Percentiles rank a stretch among this genome's conserved stretches.
Evolutionary conservation across 1,140 invertebrate species (phyloP).

Genomic region (Drosophila sp.): DNA sequence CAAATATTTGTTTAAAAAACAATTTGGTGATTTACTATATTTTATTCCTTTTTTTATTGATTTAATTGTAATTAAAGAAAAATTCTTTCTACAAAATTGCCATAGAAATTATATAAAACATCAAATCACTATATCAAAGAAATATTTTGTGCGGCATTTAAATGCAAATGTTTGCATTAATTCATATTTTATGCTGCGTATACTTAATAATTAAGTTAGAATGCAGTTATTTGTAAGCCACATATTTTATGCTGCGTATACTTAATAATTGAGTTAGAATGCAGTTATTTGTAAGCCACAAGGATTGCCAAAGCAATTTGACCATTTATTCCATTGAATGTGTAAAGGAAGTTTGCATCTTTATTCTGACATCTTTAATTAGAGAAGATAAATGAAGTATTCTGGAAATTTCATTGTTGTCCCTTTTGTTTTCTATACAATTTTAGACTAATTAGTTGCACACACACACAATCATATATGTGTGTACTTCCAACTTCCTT

Average conservation of each 20-base stretch:
- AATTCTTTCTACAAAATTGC: too few species aligned
- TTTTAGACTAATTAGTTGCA: slow-evolving; percentile 69
- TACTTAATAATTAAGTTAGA: neutral
- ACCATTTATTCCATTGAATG: neutral
- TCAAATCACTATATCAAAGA: too few species aligned
- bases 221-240: neutral
- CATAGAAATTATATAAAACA: too few species aligned
- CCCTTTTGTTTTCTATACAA: slow-evolving; percentile 47
- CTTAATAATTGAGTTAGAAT: neutral
- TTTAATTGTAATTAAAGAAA: too few species aligned
- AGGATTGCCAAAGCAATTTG: slow-evolving; percentile 1
- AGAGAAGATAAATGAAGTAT: slow-evolving; percentile 46
- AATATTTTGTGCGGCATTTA: too few species aligned
- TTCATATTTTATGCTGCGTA: neutral
- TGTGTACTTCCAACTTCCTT: neutral
- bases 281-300: neutral
- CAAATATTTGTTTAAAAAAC: too few species aligned
- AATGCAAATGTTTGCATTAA: too few species aligned
- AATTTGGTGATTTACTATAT: too few species aligned
- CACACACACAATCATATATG: slow-evolving; percentile 22
- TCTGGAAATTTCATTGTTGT: slow-evolving; percentile 32
- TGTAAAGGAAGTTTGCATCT: slow-evolving; percentile 11
- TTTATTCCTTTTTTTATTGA: too few species aligned
- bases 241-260: neutral
- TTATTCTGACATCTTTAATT: slow-evolving; percentile 52